Evolutionary conservation across 1,140 invertebrate genomes (phyloP).

Genomic region (Lasaia peninsularis): DNA sequence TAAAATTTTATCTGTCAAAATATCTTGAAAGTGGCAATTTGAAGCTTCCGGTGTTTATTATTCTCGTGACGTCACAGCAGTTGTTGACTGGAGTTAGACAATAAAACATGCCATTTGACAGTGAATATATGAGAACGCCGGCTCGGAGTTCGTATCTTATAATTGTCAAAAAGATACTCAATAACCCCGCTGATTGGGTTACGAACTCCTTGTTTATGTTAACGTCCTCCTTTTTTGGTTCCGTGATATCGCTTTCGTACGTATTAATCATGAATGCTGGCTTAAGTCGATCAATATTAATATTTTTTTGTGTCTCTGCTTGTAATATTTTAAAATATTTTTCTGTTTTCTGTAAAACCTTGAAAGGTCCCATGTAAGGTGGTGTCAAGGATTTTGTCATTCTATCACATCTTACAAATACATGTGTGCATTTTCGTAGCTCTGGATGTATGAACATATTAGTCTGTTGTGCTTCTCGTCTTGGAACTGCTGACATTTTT

Average conservation of each 20-base stretch:
- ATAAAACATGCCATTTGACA: too few species aligned
- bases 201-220: background rate
- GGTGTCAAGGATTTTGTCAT: constrained; percentile 9
- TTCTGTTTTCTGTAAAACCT: constrained; percentile 16
- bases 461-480: background rate
- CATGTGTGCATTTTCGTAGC: constrained; percentile 17
- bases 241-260: background rate
- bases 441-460: constrained; percentile 23
- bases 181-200: too few species aligned
- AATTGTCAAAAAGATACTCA: too few species aligned
- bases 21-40: too few species aligned
- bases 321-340: constrained; percentile 13
- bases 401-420: constrained; percentile 20
- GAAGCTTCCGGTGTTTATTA: too few species aligned
- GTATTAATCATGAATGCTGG: constrained; percentile 6
- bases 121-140: too few species aligned
- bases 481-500: constrained; percentile 9
- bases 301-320: constrained; percentile 4
- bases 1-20: too few species aligned
- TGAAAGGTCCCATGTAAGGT: constrained; percentile 18
- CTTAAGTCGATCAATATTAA: constrained; percentile 15
- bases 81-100: too few species aligned
- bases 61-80: too few species aligned
- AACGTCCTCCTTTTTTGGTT: background rate
- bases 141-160: too few species aligned